These are phyloP conservation scores for Drosophila sturtevanti DNA, from an alignment of 1,140 invertebrate genomes.

Conservation along the genomic window DNA sequence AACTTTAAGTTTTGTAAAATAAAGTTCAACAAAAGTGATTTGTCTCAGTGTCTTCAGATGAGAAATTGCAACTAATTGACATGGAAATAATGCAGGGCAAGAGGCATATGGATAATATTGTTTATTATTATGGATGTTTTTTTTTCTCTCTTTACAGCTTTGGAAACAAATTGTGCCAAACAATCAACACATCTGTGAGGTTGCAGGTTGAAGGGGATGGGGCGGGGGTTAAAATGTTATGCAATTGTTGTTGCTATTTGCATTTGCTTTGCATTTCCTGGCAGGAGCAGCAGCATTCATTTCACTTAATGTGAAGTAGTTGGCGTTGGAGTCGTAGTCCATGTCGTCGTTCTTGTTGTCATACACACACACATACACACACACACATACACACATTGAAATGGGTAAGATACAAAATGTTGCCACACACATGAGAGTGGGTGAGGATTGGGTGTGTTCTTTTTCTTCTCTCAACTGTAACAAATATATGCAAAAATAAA, in stretches of 20 bases:
- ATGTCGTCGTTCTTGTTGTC: slow-evolving; percentile 5
- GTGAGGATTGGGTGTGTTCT: not conserved
- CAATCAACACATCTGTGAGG: slow-evolving; percentile 6
- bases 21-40: slow-evolving; percentile 26
- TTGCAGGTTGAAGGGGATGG: not conserved
- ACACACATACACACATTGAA: slow-evolving; percentile 1
- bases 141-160: slow-evolving; percentile 21
- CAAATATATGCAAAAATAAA: slow-evolving; percentile 9
- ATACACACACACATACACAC: not conserved
- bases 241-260: slow-evolving; percentile 15
- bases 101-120: slow-evolving; percentile 13
- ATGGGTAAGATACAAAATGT: slow-evolving; percentile 5
- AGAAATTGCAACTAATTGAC: slow-evolving; percentile 70
- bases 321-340: slow-evolving; percentile 43
- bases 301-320: slow-evolving; percentile 54
- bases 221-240: slow-evolving; percentile 24
- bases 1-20: not conserved
- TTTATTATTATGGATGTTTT: slow-evolving; percentile 6
- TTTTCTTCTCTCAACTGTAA: slow-evolving; percentile 3
- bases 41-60: slow-evolving; percentile 33
- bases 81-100: slow-evolving; percentile 53
- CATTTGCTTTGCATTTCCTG: slow-evolving; percentile 63
- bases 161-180: slow-evolving; percentile 29
- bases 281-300: slow-evolving; percentile 40
- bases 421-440: not conserved